These are phyloP conservation scores for Pangasius djambal DNA, from an alignment of 2,797 vertebrate species.

Conservation along the genomic window DNA sequence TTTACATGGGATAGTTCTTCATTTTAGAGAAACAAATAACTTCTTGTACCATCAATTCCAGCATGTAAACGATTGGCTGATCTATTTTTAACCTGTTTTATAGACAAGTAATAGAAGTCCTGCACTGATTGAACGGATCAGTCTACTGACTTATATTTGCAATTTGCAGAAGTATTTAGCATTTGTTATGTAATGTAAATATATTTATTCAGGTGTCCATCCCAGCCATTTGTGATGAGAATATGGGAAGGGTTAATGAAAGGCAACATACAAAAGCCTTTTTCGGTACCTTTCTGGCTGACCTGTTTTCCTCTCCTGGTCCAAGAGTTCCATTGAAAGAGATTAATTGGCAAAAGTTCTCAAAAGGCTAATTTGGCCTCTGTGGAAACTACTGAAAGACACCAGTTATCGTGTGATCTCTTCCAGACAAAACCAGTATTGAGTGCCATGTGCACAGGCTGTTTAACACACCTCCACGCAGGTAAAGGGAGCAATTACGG, in stretches of 20 bases:
- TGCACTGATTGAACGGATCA: not conserved
- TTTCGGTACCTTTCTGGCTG: constrained; percentile 63
- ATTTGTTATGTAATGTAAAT: not conserved
- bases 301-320: constrained; percentile 66
- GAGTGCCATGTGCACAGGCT: constrained; percentile 25
- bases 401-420: constrained; percentile 44
- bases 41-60: not conserved
- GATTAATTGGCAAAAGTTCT: constrained; percentile 57
- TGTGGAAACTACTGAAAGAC: constrained; percentile 39
- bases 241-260: constrained; percentile 10
- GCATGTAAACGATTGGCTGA: not conserved
- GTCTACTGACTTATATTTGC: not conserved
- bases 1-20: not conserved
- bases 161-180: not conserved
- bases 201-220: not conserved
- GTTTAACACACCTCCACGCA: constrained; percentile 31
- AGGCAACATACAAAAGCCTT: constrained; percentile 42
- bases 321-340: constrained; percentile 62
- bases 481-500: constrained; percentile 25
- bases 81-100: not conserved
- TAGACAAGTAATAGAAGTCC: not conserved
- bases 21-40: constrained; percentile 16
- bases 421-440: constrained; percentile 37
- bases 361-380: not conserved
- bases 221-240: not conserved